Percentiles rank a stretch among this genome's conserved stretches.
Evolutionary conservation across 2,888 invertebrate genomes (phyloP).

Genomic region (Trichacis sp.): DNA sequence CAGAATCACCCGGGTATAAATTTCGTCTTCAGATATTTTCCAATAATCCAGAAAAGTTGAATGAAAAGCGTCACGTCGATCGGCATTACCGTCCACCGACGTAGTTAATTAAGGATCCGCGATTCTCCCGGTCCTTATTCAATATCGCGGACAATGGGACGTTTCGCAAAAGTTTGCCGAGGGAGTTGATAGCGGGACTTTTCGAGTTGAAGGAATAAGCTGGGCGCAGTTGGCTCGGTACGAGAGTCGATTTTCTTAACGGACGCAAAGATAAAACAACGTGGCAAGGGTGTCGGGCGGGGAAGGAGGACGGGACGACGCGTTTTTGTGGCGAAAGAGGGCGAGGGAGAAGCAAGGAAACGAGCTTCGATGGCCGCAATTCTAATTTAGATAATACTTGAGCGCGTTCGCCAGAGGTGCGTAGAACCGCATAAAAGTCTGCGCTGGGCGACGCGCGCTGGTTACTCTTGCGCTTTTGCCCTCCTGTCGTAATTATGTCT

Average conservation of each 20-base stretch:
- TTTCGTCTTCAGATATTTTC: too few species aligned
- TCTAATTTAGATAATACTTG: constrained; percentile 54
- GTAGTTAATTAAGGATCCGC: too few species aligned
- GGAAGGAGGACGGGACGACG: background rate
- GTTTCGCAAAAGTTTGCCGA: background rate
- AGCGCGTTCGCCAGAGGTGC: constrained; percentile 25
- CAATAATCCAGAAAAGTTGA: too few species aligned
- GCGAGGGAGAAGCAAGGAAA: constrained; percentile 24
- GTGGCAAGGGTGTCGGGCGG: constrained; percentile 8
- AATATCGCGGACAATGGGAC: too few species aligned
- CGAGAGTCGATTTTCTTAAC: constrained; percentile 8
- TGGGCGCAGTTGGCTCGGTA: constrained; percentile 1
- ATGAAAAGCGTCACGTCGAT: too few species aligned
- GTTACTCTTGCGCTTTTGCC: constrained; percentile 11
- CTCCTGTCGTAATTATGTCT: constrained; percentile 46
- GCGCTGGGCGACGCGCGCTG: constrained; percentile 10
- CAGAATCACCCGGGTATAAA: too few species aligned
- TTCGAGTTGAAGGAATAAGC: constrained; percentile 4
- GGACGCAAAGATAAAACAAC: constrained; percentile 12
- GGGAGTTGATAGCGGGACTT: constrained; percentile 7
- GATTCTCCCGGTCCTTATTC: too few species aligned
- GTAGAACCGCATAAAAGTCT: constrained; percentile 26
- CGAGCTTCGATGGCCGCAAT: constrained; percentile 43
- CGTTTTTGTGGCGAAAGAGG: background rate
- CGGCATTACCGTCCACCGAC: too few species aligned